Evolutionary conservation across 2,113 vertebrate species (phyloP).

Genomic region (Tragelaphus scriptus): DNA sequence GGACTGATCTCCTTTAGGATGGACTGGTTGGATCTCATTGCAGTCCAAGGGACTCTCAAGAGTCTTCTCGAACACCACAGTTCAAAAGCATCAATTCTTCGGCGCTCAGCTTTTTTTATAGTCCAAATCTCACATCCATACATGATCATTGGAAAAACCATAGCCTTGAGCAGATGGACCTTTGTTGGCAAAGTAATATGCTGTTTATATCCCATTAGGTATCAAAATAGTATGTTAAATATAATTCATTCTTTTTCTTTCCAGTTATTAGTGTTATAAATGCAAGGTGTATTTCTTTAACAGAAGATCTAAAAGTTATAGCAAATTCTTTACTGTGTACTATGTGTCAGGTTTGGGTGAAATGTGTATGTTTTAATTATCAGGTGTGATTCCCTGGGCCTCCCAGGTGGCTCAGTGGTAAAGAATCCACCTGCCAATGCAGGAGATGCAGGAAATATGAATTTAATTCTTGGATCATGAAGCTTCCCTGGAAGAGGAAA

Average conservation of each 20-base stretch:
- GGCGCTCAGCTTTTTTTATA: too few species aligned
- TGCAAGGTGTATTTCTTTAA: background rate
- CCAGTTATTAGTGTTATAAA: background rate
- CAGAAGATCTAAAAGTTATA: background rate
- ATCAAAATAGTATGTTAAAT: background rate
- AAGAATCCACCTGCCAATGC: background rate
- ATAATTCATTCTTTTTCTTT: background rate
- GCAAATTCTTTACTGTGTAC: background rate
- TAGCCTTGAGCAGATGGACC: accelerated
- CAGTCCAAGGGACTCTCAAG: too few species aligned
- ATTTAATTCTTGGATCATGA: background rate
- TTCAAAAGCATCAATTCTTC: too few species aligned
- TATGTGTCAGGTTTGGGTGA: background rate
- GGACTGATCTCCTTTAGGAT: too few species aligned
- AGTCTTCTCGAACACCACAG: too few species aligned
- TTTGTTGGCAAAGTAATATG: background rate
- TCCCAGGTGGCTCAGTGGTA: background rate
- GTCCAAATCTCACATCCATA: background rate
- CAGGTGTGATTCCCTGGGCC: background rate
- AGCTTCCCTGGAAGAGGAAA: background rate
- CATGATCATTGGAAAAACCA: background rate
- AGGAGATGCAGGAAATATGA: background rate
- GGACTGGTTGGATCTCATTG: too few species aligned
- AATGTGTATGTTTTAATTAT: background rate
- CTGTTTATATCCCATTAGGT: background rate